Conservation (phyloP, 2,888 invertebrate species). For the Lasioglossum pauxillum region DNA sequence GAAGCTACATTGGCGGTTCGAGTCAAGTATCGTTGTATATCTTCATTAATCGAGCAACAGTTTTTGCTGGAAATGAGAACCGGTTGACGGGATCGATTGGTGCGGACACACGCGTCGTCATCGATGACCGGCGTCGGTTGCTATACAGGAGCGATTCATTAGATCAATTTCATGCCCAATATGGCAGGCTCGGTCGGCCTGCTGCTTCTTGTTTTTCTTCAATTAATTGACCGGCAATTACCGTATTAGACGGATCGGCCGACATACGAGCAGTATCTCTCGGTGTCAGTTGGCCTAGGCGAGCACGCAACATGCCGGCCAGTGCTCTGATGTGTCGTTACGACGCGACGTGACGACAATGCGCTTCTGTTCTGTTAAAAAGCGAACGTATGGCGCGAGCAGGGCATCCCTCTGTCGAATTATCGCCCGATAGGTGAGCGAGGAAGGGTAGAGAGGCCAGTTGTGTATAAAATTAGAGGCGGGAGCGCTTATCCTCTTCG, state of each 20-base stretch:
- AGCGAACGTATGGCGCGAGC: conserved; percentile 40
- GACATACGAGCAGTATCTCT: conserved; percentile 55
- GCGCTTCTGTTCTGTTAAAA: conserved; percentile 46
- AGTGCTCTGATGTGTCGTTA: conserved; percentile 37
- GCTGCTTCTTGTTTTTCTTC: conserved; percentile 74
- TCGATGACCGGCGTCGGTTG: conserved; percentile 41
- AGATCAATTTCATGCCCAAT: conserved; percentile 71
- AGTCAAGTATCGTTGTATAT: conserved; percentile 31
- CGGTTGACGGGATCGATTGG: conserved; percentile 64
- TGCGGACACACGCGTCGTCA: conserved; percentile 49
- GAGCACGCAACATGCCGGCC: conserved; percentile 62
- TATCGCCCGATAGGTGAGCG: conserved; percentile 36
- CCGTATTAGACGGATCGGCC: conserved; percentile 71
- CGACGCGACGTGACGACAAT: conserved; percentile 51
- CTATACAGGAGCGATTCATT: conserved; percentile 57
- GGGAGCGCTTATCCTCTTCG: not conserved
- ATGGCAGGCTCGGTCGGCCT: conserved; percentile 60
- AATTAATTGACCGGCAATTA: conserved; percentile 79
- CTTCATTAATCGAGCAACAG: conserved; percentile 57
- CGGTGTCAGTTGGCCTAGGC: conserved; percentile 74
- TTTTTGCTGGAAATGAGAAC: conserved; percentile 54
- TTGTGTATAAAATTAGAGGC: conserved; percentile 20
- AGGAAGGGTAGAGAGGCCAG: conserved; percentile 33
- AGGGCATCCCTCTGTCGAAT: conserved; percentile 34
- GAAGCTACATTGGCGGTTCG: not conserved